Conservation (phyloP, 2,797 vertebrate genomes). For the Myotis daubentonii region DNA sequence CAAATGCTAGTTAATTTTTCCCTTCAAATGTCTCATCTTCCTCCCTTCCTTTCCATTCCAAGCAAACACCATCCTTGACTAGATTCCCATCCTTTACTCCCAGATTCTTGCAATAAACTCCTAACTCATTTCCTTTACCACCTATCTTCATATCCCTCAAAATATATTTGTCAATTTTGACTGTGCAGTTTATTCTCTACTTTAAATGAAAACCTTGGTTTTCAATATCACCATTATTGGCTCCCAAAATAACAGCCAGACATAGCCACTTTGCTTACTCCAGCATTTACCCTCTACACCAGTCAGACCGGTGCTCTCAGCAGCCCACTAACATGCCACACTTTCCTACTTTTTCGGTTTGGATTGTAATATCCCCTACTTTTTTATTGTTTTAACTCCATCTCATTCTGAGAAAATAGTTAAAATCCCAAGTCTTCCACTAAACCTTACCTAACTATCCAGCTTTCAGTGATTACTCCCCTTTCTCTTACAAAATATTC, state of each 20-base stretch:
- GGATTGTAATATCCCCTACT: not conserved
- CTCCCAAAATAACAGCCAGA: not conserved
- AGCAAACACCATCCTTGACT: not conserved
- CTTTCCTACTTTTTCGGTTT: not conserved
- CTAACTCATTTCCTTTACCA: not conserved
- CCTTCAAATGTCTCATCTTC: not conserved
- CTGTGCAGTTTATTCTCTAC: not conserved
- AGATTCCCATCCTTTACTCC: not conserved
- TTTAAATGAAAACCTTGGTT: not conserved
- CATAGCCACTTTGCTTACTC: not conserved
- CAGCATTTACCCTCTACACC: no score
- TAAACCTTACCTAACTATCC: not conserved
- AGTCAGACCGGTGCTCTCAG: not conserved
- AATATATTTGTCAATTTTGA: not conserved
- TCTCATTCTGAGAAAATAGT: not conserved
- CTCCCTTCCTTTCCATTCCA: not conserved
- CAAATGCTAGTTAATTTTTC: not conserved
- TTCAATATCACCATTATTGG: not conserved
- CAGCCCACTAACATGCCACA: fast-evolving
- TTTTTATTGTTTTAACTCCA: not conserved
- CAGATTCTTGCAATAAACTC: not conserved
- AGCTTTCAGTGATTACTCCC: not conserved
- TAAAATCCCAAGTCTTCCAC: not conserved
- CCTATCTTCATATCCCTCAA: not conserved
- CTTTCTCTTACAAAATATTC: slow-evolving; percentile 4